Conservation (phyloP, 2,113 vertebrate species). For the Bufo bufo region DNA sequence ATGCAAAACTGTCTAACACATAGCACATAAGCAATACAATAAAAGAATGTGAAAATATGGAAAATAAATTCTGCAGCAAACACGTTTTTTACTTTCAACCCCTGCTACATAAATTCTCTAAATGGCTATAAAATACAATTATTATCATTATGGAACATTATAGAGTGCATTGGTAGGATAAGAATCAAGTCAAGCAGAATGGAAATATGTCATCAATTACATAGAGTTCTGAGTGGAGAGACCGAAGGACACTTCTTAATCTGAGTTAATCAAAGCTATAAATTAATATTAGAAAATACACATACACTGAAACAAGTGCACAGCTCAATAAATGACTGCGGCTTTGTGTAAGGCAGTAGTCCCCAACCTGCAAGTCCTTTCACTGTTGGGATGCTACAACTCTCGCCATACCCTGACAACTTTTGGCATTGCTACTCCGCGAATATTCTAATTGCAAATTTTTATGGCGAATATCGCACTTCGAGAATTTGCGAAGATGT, state of each 20-base stretch:
- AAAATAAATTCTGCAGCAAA: background rate
- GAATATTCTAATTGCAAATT: too few relatives aligned
- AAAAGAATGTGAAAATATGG: background rate
- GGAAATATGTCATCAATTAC: conserved; percentile 7
- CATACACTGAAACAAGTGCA: background rate
- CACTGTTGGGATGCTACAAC: background rate
- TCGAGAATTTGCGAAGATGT: too few relatives aligned
- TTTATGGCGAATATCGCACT: too few relatives aligned
- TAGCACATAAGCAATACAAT: background rate
- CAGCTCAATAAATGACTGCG: background rate
- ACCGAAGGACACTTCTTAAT: background rate
- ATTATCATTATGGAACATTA: background rate
- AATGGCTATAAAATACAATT: conserved; percentile 4
- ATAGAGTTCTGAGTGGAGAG: background rate
- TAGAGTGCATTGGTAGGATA: background rate
- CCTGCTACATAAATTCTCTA: background rate
- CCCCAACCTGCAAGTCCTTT: background rate
- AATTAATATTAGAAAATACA: background rate
- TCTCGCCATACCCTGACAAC: background rate
- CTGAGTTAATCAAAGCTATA: background rate
- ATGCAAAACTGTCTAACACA: background rate
- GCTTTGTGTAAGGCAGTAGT: background rate
- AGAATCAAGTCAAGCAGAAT: conserved; percentile 1
- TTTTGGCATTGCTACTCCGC: too few relatives aligned
- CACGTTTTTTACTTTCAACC: background rate